Evolutionary conservation across 2,797 vertebrate genomes (phyloP).

Genomic region (Acestrorhynchus altus): DNA sequence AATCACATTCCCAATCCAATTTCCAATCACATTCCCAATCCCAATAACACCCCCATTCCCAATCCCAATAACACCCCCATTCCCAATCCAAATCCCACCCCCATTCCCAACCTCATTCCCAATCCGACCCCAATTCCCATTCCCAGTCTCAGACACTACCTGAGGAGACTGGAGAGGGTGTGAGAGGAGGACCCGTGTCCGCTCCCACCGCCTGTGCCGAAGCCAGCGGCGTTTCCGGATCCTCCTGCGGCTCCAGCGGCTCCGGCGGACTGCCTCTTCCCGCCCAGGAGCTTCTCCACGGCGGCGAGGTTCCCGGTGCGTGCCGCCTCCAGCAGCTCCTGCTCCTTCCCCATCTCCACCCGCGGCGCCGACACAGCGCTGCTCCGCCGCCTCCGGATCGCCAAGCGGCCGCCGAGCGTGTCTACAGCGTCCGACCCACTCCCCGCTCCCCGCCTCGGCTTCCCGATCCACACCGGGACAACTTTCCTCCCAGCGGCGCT

Average conservation of each 20-base stretch:
- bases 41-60: too few species aligned
- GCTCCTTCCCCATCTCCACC: slow-evolving; percentile 94
- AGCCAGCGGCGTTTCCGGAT: slow-evolving; percentile 64
- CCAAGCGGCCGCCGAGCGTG: slow-evolving; percentile 54
- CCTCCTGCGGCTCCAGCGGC: slow-evolving; percentile 69
- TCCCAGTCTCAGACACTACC: slow-evolving; percentile 72
- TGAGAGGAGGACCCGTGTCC: slow-evolving; percentile 84
- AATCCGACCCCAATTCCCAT: too few species aligned
- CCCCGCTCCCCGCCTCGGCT: slow-evolving; percentile 1
- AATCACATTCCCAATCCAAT: too few species aligned
- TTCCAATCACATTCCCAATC: too few species aligned
- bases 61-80: too few species aligned
- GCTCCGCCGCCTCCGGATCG: slow-evolving; percentile 44
- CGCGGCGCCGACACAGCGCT: slow-evolving; percentile 47
- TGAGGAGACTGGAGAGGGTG: slow-evolving; percentile 92
- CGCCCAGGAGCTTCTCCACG: slow-evolving; percentile 94
- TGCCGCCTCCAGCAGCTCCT: slow-evolving; percentile 96
- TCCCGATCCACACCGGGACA: slow-evolving; percentile 62
- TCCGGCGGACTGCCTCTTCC: slow-evolving; percentile 88
- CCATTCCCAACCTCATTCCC: too few species aligned
- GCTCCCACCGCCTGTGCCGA: slow-evolving; percentile 66
- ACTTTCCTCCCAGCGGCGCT: slow-evolving; percentile 45
- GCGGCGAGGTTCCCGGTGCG: slow-evolving; percentile 94
- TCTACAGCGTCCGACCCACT: slow-evolving; percentile 45
- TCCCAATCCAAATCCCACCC: too few species aligned